These are phyloP conservation scores for Sterna hirundo DNA, from an alignment of 2,113 vertebrate genomes.

Conservation along the genomic window DNA sequence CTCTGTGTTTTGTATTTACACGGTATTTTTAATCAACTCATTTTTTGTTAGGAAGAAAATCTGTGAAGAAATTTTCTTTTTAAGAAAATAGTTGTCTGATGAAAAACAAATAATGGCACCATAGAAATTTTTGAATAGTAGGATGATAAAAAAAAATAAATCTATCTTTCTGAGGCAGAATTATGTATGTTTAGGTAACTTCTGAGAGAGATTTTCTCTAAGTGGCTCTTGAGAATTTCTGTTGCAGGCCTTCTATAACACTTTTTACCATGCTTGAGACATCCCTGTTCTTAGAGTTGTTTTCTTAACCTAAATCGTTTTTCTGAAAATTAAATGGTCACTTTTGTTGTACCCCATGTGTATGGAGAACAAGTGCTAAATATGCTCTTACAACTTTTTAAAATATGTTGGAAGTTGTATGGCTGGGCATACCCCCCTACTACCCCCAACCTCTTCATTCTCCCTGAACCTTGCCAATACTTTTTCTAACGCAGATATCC, in stretches of 20 bases:
- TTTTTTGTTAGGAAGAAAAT: neutral
- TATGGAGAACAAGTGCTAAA: neutral
- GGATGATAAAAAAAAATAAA: neutral
- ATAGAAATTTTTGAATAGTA: neutral
- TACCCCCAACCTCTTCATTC: neutral
- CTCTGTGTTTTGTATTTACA: neutral
- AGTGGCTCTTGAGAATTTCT: neutral
- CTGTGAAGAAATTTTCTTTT: neutral
- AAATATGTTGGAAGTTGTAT: neutral
- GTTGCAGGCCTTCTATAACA: neutral
- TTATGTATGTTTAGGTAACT: neutral
- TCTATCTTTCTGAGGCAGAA: neutral
- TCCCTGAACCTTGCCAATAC: neutral
- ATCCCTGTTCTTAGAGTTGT: neutral
- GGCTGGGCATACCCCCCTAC: accelerated
- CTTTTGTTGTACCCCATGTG: neutral
- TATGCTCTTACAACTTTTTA: neutral
- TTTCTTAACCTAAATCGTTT: neutral
- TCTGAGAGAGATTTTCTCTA: neutral
- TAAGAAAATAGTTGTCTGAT: neutral
- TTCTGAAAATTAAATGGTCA: neutral
- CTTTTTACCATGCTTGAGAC: neutral
- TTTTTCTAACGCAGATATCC: neutral
- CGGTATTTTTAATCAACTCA: neutral
- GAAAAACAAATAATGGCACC: neutral